Evolutionary conservation across 2,113 vertebrate genomes (phyloP), one percentile per base, ranked within the genome.

Genomic region (Hemiscyllium ocellatum): DNA sequence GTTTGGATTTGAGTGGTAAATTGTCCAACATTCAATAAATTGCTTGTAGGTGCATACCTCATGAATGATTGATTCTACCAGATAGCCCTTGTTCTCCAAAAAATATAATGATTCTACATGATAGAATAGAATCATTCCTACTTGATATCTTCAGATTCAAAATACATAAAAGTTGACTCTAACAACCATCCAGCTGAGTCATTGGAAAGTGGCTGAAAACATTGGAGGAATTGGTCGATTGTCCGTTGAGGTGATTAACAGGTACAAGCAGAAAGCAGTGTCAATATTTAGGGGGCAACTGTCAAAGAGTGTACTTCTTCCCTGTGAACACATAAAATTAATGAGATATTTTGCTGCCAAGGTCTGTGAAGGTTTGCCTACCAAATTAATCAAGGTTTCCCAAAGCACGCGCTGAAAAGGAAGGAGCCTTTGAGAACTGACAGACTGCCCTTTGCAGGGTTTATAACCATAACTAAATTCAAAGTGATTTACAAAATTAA

Each of bases 401-500:
- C 37, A 66, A 93, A 93, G 8, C 37, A 61, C 80, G 20, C 20
- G 17, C 33, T 91, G 89, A 93, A 90, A 37, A 37, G 22, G 89
- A 93, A n/a, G 61, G 33, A 93, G 89, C 65, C 89, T 93, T 66
- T 33, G 33, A 93, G 61, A 66, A 93, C 33, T 66, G 22, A 93
- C 61, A 37, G 87, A 12, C 56, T 93, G 89, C 37, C n/a, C 89
- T n/a, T 47, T 93, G 61, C 33, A 65, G n/a, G 12, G 33, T 22
- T 22, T 66, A 2, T 65, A 93, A 61, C 37, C 65, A 42, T 20
- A 37, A 66, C 89, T 93, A 93, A 93, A 93, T 93, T 66, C 20
- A 91, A 91, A n/a, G 33, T 65, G 61, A 91, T 91, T 91, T 65
- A 91, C 89, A 66, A 93, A 93, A 93, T 93, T 90, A 61, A 90